A percentile compares a stretch with the other conserved stretches of the same genome.
Conservation (phyloP, 2,113 vertebrate genomes). For the Atractosteus spatula region DNA sequence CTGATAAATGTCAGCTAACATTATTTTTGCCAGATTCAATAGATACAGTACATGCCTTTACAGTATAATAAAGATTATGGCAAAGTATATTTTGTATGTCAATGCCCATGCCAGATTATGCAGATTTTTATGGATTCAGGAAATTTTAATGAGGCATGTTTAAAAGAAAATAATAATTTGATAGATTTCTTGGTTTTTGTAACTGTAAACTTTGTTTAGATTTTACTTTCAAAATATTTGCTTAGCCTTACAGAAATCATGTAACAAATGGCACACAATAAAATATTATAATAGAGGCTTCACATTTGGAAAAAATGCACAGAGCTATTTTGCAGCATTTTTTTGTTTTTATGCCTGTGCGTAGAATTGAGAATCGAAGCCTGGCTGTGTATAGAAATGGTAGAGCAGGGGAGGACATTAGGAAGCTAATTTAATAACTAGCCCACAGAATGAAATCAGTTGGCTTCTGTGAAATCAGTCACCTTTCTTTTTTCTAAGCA, state of each 20-base stretch:
- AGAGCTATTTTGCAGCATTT: slow-evolving; percentile 37
- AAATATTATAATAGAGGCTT: slow-evolving; percentile 45
- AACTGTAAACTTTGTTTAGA: slow-evolving; percentile 32
- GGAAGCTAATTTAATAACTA: slow-evolving; percentile 70
- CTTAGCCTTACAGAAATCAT: slow-evolving; percentile 8
- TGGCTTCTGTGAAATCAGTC: neutral
- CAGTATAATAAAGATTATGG: neutral
- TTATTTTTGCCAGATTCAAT: neutral
- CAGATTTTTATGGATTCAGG: neutral
- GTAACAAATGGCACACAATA: slow-evolving; percentile 44
- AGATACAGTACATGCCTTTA: neutral
- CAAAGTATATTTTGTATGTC: neutral
- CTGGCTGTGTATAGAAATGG: slow-evolving; percentile 22
- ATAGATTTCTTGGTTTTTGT: slow-evolving; percentile 38
- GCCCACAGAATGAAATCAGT: slow-evolving; percentile 57
- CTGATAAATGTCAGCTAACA: neutral
- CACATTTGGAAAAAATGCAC: slow-evolving; percentile 39
- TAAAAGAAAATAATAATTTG: slow-evolving; percentile 17
- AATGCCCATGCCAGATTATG: neutral
- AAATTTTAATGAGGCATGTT: neutral
- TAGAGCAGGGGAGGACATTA: slow-evolving; percentile 45
- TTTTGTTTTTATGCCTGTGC: slow-evolving; percentile 22
- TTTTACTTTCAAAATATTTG: slow-evolving; percentile 30
- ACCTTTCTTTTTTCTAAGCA: too few species aligned
- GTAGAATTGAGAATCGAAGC: slow-evolving; percentile 27